These are phyloP conservation scores for Aulostomus chinensis DNA, from an alignment of 2,797 vertebrate species.

Conservation along the genomic window DNA sequence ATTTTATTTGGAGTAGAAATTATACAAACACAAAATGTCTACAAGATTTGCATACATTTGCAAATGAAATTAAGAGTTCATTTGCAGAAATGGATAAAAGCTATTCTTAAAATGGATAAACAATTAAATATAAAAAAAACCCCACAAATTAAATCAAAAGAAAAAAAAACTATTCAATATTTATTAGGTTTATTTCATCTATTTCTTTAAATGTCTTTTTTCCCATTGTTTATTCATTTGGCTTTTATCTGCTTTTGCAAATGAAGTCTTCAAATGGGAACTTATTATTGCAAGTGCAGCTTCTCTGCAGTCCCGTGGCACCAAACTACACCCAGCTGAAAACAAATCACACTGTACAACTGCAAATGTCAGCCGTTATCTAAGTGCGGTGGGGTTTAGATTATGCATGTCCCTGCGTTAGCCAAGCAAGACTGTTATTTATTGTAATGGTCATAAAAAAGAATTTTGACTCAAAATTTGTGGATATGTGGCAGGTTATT, in stretches of 20 bases:
- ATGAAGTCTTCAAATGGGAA: conserved; percentile 22
- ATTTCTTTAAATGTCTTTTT: background rate
- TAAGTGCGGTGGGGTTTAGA: background rate
- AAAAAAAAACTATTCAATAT: no score
- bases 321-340: conserved; percentile 7
- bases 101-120: background rate
- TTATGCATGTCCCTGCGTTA: background rate
- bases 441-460: background rate
- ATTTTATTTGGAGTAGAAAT: conserved; percentile 39
- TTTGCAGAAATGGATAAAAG: background rate
- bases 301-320: conserved; percentile 11
- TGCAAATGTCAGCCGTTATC: conserved; percentile 9
- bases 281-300: conserved; percentile 18
- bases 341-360: conserved; percentile 1
- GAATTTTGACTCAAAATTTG: background rate
- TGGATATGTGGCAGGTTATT: background rate
- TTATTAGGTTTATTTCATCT: no score
- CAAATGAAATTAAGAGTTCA: background rate
- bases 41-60: conserved; percentile 49
- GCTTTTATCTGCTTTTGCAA: conserved; percentile 30
- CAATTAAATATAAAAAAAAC: background rate
- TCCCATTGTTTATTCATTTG: background rate
- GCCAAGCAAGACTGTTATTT: background rate
- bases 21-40: conserved; percentile 35
- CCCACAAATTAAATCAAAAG: no score